phyloP scores from a whole-genome alignment of 2,797 vertebrate species.

The Xyrichtys novacula region DNA sequence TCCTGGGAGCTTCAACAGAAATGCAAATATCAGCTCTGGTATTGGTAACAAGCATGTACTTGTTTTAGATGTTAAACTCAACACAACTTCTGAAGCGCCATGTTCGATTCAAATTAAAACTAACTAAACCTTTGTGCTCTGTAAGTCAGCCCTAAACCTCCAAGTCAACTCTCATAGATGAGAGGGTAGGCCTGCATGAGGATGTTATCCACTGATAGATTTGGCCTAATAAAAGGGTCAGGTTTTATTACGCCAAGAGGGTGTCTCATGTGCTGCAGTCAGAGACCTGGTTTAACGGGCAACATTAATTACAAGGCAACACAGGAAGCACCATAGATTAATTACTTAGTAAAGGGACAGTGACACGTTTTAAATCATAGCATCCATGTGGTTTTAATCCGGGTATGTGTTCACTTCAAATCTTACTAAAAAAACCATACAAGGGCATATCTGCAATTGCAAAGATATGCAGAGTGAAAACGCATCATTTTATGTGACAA shows the following conservation, averaged over 20 bases:
- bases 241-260: conserved; percentile 57
- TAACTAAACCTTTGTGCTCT: no score
- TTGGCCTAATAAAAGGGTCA: conserved; percentile 63
- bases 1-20: conserved; percentile 11
- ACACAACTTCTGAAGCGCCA: neutral
- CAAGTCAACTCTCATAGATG: no score
- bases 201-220: conserved; percentile 51
- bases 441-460: no score
- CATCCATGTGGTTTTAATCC: no score
- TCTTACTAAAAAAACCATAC: neutral
- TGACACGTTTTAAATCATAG: conserved; percentile 23
- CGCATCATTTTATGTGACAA: no score
- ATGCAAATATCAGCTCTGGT: no score
- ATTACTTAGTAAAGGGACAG: conserved; percentile 23
- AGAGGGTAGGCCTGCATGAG: neutral
- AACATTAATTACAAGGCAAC: conserved; percentile 56
- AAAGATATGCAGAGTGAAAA: no score
- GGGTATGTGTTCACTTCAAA: neutral
- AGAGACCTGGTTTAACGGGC: conserved; percentile 36
- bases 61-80: no score
- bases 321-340: conserved; percentile 42
- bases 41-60: no score
- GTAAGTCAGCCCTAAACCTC: no score
- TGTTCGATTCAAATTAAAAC: no score
- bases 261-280: conserved; percentile 29